A percentile compares a stretch with the other conserved stretches of the same genome.
Conservation (phyloP, 2,797 vertebrate genomes). For the Corythornis leucogaster region DNA sequence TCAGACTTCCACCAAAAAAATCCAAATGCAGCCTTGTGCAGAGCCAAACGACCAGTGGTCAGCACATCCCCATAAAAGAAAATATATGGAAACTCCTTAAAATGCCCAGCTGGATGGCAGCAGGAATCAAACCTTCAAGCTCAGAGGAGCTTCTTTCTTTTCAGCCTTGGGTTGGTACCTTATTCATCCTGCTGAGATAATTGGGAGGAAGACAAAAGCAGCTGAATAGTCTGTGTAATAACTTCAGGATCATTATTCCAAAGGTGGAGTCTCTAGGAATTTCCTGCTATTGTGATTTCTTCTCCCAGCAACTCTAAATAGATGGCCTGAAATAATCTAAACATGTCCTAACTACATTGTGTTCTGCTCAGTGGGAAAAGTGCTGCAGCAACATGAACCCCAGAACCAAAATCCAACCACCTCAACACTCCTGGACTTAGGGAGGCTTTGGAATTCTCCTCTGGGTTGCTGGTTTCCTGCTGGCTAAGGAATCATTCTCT, state of each 20-base stretch:
- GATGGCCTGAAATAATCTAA: constrained; percentile 37
- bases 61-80: neutral
- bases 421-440: neutral
- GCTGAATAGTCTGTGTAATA: neutral
- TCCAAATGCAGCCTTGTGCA: neutral
- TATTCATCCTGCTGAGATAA: neutral
- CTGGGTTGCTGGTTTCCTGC: neutral
- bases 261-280: constrained; percentile 69
- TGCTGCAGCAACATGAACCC: neutral
- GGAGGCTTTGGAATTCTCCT: neutral
- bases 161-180: neutral
- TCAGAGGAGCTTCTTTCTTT: neutral
- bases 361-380: neutral
- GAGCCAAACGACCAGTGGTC: neutral
- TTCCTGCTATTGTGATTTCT: constrained; percentile 68
- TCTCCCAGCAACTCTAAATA: constrained; percentile 55
- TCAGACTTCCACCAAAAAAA: neutral
- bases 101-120: neutral
- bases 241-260: neutral
- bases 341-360: neutral
- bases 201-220: constrained; percentile 1
- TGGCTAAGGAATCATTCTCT: neutral
- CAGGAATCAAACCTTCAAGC: constrained; percentile 4
- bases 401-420: neutral
- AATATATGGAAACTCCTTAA: neutral